Percentiles rank a stretch among this genome's conserved stretches.
Conservation (phyloP, 2,797 vertebrate genomes). For the Periparus ater region DNA sequence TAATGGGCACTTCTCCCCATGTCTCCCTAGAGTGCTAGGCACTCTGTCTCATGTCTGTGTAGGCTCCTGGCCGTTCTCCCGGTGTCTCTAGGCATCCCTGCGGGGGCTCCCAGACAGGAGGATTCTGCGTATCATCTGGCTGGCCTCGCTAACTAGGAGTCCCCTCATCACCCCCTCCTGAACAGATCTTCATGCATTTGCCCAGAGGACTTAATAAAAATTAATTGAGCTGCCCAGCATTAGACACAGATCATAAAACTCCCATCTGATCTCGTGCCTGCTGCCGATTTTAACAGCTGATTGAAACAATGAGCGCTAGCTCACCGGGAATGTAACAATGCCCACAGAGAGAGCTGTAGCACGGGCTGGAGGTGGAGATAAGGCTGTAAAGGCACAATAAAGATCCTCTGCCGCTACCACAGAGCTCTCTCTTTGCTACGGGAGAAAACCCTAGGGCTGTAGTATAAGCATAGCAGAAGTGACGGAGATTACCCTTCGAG, state of each 20-base stretch:
- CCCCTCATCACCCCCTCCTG: not conserved
- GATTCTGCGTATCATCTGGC: not conserved
- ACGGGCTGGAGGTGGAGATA: not conserved
- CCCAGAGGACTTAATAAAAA: slow-evolving; percentile 35
- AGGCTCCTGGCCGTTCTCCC: not conserved
- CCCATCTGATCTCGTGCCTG: slow-evolving; percentile 39
- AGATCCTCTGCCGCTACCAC: not conserved
- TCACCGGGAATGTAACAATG: not conserved
- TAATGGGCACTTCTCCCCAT: not conserved
- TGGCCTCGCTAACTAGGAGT: rapidly evolving
- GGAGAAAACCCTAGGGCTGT: not conserved
- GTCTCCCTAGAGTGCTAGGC: not conserved
- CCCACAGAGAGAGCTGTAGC: not conserved
- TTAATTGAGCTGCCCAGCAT: slow-evolving; percentile 51
- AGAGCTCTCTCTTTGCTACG: not conserved
- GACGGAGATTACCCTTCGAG: not conserved
- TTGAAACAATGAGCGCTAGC: not conserved
- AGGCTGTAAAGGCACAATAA: not conserved
- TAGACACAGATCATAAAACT: slow-evolving; percentile 47
- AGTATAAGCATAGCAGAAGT: not conserved
- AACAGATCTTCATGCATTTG: not conserved
- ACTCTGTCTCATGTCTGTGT: not conserved
- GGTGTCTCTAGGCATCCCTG: not conserved
- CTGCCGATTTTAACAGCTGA: slow-evolving; percentile 11
- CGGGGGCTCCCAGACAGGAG: not conserved